Base-by-base conservation (phyloP, 2,888 invertebrate species). In the Monopis laevigella region DNA sequence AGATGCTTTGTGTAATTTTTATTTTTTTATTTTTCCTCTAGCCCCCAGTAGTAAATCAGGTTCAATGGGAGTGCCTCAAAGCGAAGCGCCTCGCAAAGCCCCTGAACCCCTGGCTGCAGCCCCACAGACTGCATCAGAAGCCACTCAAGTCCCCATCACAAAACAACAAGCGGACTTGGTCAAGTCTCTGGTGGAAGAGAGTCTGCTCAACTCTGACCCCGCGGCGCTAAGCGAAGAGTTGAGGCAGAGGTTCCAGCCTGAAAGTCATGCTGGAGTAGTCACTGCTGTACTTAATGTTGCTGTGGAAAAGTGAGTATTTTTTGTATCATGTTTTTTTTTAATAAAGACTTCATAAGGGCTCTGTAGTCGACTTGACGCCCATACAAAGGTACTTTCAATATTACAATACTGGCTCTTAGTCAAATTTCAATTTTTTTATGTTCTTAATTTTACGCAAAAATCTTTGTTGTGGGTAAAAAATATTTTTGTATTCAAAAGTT, bases 241-340 rank as follows among this genome's bases (percentile, higher is more conserved):
- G 19, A 68, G 68, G 40, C 59, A 61, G 12, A 48, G 59, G 1
- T 68, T 66, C 51, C 51, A 56, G 35, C 53, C 63, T 1, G 61
- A 72, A 44, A 65, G 65, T 42, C 74, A 78, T 45, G 66, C 71
- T 12, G 68, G 62, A 21, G 55, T 73, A 26, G 54, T 75, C 34
- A 60, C 53, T 19, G 74, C 75, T 58, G 71, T 75, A 43, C 51
- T 74, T 21, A 71, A 67, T 50, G 48, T 72, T 40, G 63, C 63
- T 5, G 50, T 74, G 17, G 77, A 77, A 48, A 75, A 68, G 78
- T 78, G 51, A 60, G 71, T 51, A 8, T 19, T 5, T 21, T 42
- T 13, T 14, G n/a, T n/a, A n/a, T n/a, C n/a, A n/a, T n/a, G n/a
- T n/a, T n/a, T n/a, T n/a, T n/a, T n/a, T n/a, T n/a, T n/a, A n/a